phyloP scores from a whole-genome alignment of 2,797 vertebrate genomes.

The Oryzias dopingdopingensis region DNA sequence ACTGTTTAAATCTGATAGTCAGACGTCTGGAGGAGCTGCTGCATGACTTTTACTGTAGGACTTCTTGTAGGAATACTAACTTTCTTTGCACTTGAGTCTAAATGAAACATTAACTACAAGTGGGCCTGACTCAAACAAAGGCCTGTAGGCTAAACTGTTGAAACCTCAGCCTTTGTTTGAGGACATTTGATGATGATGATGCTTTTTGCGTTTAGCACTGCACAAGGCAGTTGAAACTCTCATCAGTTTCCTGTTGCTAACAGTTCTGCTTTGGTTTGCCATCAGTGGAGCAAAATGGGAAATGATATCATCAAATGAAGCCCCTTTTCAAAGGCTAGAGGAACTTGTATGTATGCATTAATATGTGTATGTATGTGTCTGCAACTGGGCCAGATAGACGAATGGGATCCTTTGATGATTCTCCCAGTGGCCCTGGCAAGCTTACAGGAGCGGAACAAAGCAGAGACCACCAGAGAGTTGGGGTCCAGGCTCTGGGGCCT shows the following conservation, averaged over 20 bases:
- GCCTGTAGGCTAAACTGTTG: no score
- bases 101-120: no score
- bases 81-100: no score
- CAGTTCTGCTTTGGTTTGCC: slow-evolving; percentile 58
- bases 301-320: slow-evolving; percentile 75
- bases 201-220: slow-evolving; percentile 12
- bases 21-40: no score
- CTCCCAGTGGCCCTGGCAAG: slow-evolving; percentile 58
- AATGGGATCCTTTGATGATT: slow-evolving; percentile 73
- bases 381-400: slow-evolving; percentile 45
- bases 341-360: slow-evolving; percentile 46
- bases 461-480: slow-evolving; percentile 67
- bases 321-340: slow-evolving; percentile 67
- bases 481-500: slow-evolving; percentile 56
- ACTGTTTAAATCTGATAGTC: no score
- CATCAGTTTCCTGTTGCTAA: slow-evolving; percentile 30
- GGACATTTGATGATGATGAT: slow-evolving; percentile 14
- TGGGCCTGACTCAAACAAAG: no score
- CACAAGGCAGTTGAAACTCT: slow-evolving; percentile 13
- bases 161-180: slow-evolving; percentile 8
- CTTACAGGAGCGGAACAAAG: slow-evolving; percentile 67
- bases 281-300: slow-evolving; percentile 51
- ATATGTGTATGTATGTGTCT: slow-evolving; percentile 50
- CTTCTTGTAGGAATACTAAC: no score
- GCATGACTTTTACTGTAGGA: no score